Evolutionary conservation across 2,113 vertebrate genomes (phyloP), one percentile per base, ranked within the genome.

Genomic region (Cheirogaleus medius): DNA sequence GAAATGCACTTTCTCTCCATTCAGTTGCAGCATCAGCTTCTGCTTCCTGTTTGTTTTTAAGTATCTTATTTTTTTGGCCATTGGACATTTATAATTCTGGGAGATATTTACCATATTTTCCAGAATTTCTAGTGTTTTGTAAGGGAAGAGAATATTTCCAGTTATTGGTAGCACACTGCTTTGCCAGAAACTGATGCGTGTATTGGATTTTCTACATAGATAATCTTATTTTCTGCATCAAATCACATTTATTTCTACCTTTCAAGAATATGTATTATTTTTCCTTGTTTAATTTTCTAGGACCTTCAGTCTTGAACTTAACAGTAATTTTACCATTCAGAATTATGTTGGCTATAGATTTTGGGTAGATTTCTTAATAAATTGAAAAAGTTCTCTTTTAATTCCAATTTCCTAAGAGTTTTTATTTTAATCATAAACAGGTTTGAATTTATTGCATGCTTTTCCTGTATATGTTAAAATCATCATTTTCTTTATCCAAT

Each of bases 71-170:
- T 71, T 85, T 96, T 91, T 44, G 7, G 32, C 25, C 47, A 39
- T 66, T 52, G 52, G 27, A 8, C 81, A 73, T 77, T 93, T 87
- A 87, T 2, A 52, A 10, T 89, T 91, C 32, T 90, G 25, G 49
- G 58, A 92, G 37, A 29, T 13, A 29, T 56, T 96, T 87, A 66
- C 52, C 91, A n/a, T 84, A 74, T 91, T 94, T 94, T 87, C 60
- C 25, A 93, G 54, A 93, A 71, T 68, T 68, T 90, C 52, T 81
- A 29, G 6, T 49, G 25, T 37, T 94, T 94, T 66, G 20, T 63
- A 37, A 78, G 52, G 34, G 49, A 77, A 52, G 80, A 84, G 15
- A 44, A 11, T 84, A 69, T 64, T 88, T 95, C 83, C 47, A 73
- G 71, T 93, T 94, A 88, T n/a, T 76, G 47, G 37, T 76, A 84